A percentile compares a stretch with the other conserved stretches of the same genome.
Conservation (phyloP, 2,888 invertebrate genomes). For the Metellina segmentata region DNA sequence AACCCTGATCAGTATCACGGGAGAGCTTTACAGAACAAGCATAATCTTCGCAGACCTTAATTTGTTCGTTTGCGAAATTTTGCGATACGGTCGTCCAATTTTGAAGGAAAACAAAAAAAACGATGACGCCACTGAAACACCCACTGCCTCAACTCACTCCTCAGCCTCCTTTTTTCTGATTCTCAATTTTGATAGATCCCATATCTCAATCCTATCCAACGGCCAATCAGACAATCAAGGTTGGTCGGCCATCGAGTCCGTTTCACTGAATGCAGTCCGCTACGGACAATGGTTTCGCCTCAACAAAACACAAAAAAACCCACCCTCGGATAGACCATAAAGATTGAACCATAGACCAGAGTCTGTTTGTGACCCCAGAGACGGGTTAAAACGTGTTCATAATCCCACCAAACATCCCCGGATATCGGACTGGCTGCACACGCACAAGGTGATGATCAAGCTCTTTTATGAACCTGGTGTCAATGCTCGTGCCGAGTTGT, state of each 20-base stretch:
- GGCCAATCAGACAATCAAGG: neutral
- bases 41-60: too few relatives aligned
- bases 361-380: neutral
- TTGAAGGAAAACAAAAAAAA: too few relatives aligned
- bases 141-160: too few relatives aligned
- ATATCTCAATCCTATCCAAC: neutral
- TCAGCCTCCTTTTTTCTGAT: too few relatives aligned
- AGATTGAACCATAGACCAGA: neutral
- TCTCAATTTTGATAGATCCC: neutral
- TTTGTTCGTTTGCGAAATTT: too few relatives aligned
- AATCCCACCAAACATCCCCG: neutral
- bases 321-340: too few relatives aligned
- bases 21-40: too few relatives aligned
- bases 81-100: too few relatives aligned
- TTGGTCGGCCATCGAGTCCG: neutral
- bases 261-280: neutral
- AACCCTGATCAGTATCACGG: too few relatives aligned
- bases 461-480: conserved; percentile 5
- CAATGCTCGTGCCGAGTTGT: conserved; percentile 17
- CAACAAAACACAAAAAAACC: neutral
- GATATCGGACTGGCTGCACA: conserved; percentile 10
- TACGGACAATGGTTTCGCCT: neutral
- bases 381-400: conserved; percentile 15
- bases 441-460: conserved; percentile 22
- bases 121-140: too few relatives aligned